Evolutionary conservation across 2,888 invertebrate genomes (phyloP), one percentile per base, ranked within the genome.

Genomic region (Hypsopygia costalis): DNA sequence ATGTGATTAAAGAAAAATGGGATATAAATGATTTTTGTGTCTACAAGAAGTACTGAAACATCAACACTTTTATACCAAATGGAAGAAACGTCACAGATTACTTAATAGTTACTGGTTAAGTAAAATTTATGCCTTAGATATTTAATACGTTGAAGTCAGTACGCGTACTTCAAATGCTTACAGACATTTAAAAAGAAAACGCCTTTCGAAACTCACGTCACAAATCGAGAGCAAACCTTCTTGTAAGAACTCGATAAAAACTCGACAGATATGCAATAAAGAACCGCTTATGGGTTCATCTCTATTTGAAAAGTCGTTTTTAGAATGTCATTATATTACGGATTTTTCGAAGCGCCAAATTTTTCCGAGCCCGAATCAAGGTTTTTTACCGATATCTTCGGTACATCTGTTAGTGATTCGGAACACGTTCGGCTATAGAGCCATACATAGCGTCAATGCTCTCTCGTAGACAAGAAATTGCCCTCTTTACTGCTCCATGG

Each of bases 381-480:
- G 25, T 35, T 20, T 39, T 32, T 39, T 39, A 27, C 27, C 16
- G 3, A 27, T 39, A 39, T 10, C 27, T 12, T 3, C 9, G 6
- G 16, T 33, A 39, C 28, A 32, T 28, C 39, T 38, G 21, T 31
- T 38, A 25, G 33, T 16, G 33, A 42, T 36, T 51, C 49, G 43
- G 49, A 51, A 57, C 51, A 55, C 60, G 50, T 57, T 55, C 45
- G 27, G 27, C 27, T 39, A 39, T 39, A 33, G 39, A 39, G 33
- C 39, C 39, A 39, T 39, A 39, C 39, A 28, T 12, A 54, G 40
- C 43, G 55, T 52, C 53, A 51, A 49, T 34, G 50, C 51, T 75
- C 73, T 71, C 39, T 63, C 71, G 72, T 79, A 80, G 70, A 80
- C 78, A 77, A 73, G 79, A 76, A 81, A 82, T 77, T 75, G 73